Evolutionary conservation across 2,113 vertebrate genomes (phyloP).

Genomic region (Takifugu bimaculatus): DNA sequence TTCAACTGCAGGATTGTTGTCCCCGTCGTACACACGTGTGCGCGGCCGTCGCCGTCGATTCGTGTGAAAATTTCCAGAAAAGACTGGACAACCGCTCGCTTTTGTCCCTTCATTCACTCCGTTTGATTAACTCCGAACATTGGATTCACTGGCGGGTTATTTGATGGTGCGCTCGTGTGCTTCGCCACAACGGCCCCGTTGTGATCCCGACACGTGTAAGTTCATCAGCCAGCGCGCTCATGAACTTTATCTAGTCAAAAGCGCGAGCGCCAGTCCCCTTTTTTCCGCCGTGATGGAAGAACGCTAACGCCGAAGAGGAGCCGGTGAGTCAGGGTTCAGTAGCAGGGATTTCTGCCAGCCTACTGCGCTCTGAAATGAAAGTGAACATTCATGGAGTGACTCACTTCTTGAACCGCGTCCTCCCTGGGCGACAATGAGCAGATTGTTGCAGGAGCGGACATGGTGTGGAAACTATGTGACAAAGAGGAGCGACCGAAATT

Average conservation of each 20-base stretch:
- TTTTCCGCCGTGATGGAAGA: conserved; percentile 21
- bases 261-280: conserved; percentile 31
- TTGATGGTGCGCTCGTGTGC: conserved; percentile 44
- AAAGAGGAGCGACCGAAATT: conserved; percentile 65
- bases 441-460: conserved; percentile 75
- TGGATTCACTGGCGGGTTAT: conserved; percentile 53
- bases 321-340: conserved; percentile 76
- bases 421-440: conserved; percentile 72
- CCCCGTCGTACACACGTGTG: conserved; percentile 60
- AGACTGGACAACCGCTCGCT: conserved; percentile 77
- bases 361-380: conserved; percentile 76
- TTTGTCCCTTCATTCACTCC: conserved; percentile 79
- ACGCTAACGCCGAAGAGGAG: conserved; percentile 28
- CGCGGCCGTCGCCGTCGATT: conserved; percentile 67
- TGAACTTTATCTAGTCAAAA: conserved; percentile 47
- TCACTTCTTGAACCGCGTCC: conserved; percentile 51
- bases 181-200: conserved; percentile 58
- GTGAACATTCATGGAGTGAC: conserved; percentile 78
- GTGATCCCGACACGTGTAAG: conserved; percentile 45
- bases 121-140: conserved; percentile 68
- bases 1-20: conserved; percentile 71
- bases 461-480: conserved; percentile 84
- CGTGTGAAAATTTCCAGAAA: conserved; percentile 40
- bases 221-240: conserved; percentile 21
- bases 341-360: conserved; percentile 69